Evolutionary conservation across 1,140 invertebrate genomes (phyloP), one percentile per base, ranked within the genome.

Genomic region (Oscheius sp.): DNA sequence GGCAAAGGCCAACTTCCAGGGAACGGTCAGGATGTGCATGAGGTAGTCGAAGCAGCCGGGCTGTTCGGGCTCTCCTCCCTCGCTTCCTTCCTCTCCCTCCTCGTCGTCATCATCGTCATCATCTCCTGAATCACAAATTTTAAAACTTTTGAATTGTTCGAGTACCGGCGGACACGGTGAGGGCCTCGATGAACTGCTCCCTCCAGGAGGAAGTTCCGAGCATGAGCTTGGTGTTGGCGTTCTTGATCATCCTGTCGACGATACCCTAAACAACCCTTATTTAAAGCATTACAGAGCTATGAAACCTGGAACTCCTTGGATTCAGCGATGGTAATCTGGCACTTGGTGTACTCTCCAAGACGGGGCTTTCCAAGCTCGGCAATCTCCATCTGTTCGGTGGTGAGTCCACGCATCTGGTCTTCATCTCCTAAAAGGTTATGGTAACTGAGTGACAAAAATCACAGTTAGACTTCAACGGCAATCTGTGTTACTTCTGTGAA

Each of bases 1-100:
- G 52, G 95, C 95, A 86, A 98, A 99, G 29, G 97, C 85, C 63
- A 99, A 87, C 87, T 99, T 99, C 96, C 95, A 99, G 85, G 97
- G 95, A 45, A 99, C 88, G 10, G 95, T 96, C 49, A 98, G 85
- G 80, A 93, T 92, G 86, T 99, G 95, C 88, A 97, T 91, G 46
- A 97, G 89, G 86, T 99, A 99, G 86, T 97, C 95, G 31, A 89
- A 88, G 80, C 91, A 91, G 1, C 92, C 92, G 20, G 93, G 92
- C 35, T 89, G 85, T 26, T 58, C 69, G 46, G 73, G 55, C 34
- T 79, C 78, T 52, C 77, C 79, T 1, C 69, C 67, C 15, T 62
- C 64, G 36, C 52, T 58, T 46, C 59, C 68, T 1, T 52, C 62
- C 84, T 85, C 61, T 85, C 85, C 71, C 84, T 85, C 42, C 67